These are phyloP conservation scores for Lophius americanus DNA, from an alignment of 2,797 vertebrate genomes.

Conservation along the genomic window DNA sequence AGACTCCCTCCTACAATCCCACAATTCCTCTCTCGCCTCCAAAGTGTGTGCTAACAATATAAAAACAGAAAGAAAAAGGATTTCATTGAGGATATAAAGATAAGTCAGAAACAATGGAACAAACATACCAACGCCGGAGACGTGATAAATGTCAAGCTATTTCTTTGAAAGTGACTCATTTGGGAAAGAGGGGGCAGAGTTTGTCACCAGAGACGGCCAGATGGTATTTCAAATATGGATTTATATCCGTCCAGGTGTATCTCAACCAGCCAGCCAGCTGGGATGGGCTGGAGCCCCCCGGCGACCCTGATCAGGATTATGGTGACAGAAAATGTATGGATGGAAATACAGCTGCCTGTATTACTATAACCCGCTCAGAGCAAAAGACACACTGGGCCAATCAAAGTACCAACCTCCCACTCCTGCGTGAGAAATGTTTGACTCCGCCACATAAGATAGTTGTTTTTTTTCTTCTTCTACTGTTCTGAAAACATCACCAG, in stretches of 20 bases:
- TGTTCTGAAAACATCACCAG: constrained; percentile 10
- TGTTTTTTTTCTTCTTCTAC: too few relatives aligned
- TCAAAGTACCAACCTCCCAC: constrained; percentile 1
- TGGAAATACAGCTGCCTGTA: constrained; percentile 3
- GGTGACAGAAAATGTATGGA: too few relatives aligned
- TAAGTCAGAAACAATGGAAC: too few relatives aligned
- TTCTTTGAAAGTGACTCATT: constrained; percentile 36
- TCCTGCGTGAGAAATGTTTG: constrained; percentile 25
- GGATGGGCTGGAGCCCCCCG: too few relatives aligned
- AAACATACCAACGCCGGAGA: background rate
- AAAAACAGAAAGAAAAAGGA: too few relatives aligned
- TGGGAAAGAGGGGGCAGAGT: constrained; percentile 15
- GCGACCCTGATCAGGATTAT: too few relatives aligned
- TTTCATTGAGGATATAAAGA: too few relatives aligned
- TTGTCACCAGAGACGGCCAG: constrained; percentile 38
- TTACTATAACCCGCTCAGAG: constrained; percentile 35
- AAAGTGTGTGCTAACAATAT: too few relatives aligned
- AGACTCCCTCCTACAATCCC: too few relatives aligned
- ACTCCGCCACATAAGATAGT: constrained; percentile 14
- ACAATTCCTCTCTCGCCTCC: too few relatives aligned
- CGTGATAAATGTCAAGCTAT: constrained; percentile 50
- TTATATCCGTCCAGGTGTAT: background rate
- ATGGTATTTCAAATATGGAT: constrained; percentile 41
- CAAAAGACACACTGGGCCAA: constrained; percentile 25
- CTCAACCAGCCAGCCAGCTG: too few relatives aligned